These are phyloP conservation scores for Julus scanicus DNA, from an alignment of 2,888 invertebrate genomes.

Conservation along the genomic window DNA sequence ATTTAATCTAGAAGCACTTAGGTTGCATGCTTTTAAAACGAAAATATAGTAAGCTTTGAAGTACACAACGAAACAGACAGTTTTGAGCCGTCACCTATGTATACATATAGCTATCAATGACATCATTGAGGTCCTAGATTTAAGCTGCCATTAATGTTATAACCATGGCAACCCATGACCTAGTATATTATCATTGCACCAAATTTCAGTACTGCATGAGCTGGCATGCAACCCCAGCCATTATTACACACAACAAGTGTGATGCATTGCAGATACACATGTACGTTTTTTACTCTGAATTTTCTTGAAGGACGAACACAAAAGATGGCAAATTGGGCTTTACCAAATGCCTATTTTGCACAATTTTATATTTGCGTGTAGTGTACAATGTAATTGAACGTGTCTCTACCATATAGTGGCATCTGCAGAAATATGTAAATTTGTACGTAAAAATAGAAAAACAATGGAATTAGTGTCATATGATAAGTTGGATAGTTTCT, in stretches of 20 bases:
- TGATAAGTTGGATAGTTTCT: too few relatives aligned
- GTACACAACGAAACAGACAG: neutral
- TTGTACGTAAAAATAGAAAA: too few relatives aligned
- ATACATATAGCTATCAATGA: neutral
- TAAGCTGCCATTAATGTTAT: slow-evolving; percentile 2
- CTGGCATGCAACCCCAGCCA: neutral
- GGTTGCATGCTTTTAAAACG: neutral
- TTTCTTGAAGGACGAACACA: too few relatives aligned
- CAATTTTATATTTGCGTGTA: too few relatives aligned
- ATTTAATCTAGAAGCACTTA: too few relatives aligned
- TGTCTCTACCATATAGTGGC: too few relatives aligned
- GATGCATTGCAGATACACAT: neutral
- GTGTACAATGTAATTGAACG: too few relatives aligned
- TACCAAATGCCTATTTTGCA: neutral
- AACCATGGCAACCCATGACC: slow-evolving; percentile 20
- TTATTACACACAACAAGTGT: neutral
- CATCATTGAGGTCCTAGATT: neutral
- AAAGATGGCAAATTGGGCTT: neutral
- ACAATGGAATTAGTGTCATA: too few relatives aligned
- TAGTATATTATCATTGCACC: neutral
- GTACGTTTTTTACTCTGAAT: neutral
- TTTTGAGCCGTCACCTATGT: neutral
- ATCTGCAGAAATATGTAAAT: too few relatives aligned
- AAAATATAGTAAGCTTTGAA: neutral
- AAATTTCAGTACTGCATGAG: neutral